A percentile compares a stretch with the other conserved stretches of the same genome.
Conservation (phyloP, 53 echinoderm and acorn worm species). For the Luidia sarsii region DNA sequence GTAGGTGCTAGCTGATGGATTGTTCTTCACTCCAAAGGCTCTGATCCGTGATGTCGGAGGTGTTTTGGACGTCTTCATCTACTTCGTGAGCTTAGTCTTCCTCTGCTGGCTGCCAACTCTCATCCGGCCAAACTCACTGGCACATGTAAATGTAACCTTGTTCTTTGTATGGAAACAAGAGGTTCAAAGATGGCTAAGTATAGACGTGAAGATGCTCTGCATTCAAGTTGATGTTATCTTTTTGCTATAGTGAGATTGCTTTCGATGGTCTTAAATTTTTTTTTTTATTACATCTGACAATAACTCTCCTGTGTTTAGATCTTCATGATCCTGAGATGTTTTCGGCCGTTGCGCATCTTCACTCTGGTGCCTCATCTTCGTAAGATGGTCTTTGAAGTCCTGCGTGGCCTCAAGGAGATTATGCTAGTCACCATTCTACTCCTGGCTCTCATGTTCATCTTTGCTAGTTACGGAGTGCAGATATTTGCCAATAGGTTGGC, state of each 20-base stretch:
- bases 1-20: conserved; percentile 92
- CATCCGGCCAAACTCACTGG: conserved; percentile 72
- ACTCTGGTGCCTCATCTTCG: conserved; percentile 96
- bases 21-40: conserved; percentile 99
- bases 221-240: no score
- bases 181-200: no score
- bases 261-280: no score
- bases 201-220: no score
- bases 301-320: no score
- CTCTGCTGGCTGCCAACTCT: conserved; percentile 72
- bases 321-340: conserved; percentile 88
- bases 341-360: conserved; percentile 94
- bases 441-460: conserved; percentile 92
- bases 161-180: no score
- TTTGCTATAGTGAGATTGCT: no score
- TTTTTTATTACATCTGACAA: no score
- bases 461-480: conserved; percentile 98
- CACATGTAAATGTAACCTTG: conserved; percentile 96
- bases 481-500: conserved; percentile 74
- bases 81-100: conserved; percentile 87
- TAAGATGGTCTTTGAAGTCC: conserved; percentile 85
- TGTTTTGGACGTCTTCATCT: conserved; percentile 93
- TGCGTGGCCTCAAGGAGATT: conserved; percentile 90
- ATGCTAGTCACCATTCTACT: conserved; percentile 91
- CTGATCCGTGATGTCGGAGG: conserved; percentile 92